These are phyloP conservation scores for Orycteropus afer DNA, from an alignment of 2,113 vertebrate genomes.

Conservation along the genomic window DNA sequence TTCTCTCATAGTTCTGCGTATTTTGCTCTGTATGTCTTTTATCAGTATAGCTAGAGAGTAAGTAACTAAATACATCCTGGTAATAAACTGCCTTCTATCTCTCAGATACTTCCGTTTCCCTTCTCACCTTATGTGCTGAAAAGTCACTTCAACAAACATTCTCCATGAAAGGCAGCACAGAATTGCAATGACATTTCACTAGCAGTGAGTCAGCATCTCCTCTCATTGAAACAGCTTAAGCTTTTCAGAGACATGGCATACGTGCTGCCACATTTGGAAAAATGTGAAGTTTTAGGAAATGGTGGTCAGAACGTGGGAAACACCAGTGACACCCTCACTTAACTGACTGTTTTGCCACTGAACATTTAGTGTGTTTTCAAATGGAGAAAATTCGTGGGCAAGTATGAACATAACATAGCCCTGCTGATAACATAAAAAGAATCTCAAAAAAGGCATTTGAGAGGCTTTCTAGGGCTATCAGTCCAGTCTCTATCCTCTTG, in stretches of 20 bases:
- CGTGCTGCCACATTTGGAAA: neutral
- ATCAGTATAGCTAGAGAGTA: neutral
- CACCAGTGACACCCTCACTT: neutral
- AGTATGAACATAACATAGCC: neutral
- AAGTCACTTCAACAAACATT: constrained; percentile 65
- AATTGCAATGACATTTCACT: constrained; percentile 66
- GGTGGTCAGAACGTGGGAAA: neutral
- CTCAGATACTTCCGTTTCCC: constrained; percentile 39
- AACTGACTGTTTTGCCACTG: neutral
- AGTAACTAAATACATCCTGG: neutral
- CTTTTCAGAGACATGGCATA: neutral
- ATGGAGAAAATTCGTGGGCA: neutral
- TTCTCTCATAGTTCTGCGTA: neutral
- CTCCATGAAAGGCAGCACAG: constrained; percentile 17
- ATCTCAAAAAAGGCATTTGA: neutral
- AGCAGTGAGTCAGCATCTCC: constrained; percentile 50
- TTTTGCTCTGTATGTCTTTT: neutral
- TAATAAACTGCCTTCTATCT: constrained; percentile 40
- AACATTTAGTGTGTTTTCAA: neutral
- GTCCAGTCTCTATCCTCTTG: neutral
- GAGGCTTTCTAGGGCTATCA: neutral
- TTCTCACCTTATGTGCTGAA: constrained; percentile 59
- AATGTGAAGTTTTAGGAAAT: constrained; percentile 3
- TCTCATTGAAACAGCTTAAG: neutral
- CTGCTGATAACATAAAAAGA: neutral